Evolutionary conservation across 92 coral and sea anemone species (phyloP).

Genomic region (Diadumene lineata): DNA sequence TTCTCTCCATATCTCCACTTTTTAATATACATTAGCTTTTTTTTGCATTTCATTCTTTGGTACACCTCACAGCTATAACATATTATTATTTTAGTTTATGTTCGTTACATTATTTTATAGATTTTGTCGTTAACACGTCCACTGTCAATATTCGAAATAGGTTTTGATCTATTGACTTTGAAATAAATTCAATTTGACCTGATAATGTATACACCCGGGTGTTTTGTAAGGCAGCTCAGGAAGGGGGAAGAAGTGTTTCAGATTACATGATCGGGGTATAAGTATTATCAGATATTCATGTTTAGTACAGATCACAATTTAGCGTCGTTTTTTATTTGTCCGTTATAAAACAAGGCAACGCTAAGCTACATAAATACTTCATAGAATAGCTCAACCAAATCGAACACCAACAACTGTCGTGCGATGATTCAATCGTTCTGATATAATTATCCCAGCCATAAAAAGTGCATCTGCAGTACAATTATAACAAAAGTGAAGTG

Average conservation of each 20-base stretch:
- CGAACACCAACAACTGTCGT: slow-evolving; percentile 24
- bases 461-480: too few species aligned
- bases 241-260: too few species aligned
- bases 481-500: neutral
- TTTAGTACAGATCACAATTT: neutral
- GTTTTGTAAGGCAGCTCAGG: neutral
- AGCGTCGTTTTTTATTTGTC: neutral
- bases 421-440: slow-evolving; percentile 1
- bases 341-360: slow-evolving; percentile 16
- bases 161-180: neutral
- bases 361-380: slow-evolving; percentile 15
- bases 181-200: neutral
- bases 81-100: neutral
- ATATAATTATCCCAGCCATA: too few species aligned
- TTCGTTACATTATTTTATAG: neutral
- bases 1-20: neutral
- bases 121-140: neutral
- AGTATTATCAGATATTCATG: too few species aligned
- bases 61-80: too few species aligned
- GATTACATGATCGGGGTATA: too few species aligned
- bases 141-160: neutral
- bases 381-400: slow-evolving; percentile 28
- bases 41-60: too few species aligned
- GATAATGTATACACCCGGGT: neutral
- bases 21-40: too few species aligned